Percentiles rank a stretch among this genome's conserved stretches.
Evolutionary conservation across 2,888 invertebrate species (phyloP).

Genomic region (Nemapogon koenigi): DNA sequence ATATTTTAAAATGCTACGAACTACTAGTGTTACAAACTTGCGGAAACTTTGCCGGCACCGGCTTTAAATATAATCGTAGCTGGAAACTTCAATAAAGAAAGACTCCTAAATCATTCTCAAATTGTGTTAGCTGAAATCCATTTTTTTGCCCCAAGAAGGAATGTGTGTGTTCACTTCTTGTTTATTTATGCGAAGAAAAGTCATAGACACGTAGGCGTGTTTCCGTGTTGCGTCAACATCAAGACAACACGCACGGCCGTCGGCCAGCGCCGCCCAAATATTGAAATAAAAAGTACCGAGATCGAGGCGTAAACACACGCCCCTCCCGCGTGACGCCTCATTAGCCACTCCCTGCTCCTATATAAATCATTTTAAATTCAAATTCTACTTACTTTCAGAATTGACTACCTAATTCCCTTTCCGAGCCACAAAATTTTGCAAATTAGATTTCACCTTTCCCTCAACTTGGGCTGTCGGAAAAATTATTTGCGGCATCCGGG

Average conservation of each 20-base stretch:
- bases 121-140: too few relatives aligned
- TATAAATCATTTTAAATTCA: slow-evolving; percentile 65
- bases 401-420: slow-evolving; percentile 57
- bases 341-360: slow-evolving; percentile 58
- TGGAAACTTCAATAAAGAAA: neutral
- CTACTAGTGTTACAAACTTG: slow-evolving; percentile 1
- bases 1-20: too few relatives aligned
- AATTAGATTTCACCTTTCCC: slow-evolving; percentile 54
- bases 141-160: too few relatives aligned
- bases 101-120: too few relatives aligned
- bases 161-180: too few relatives aligned
- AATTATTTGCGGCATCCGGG: slow-evolving; percentile 43
- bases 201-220: slow-evolving; percentile 30
- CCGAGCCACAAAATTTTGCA: slow-evolving; percentile 51
- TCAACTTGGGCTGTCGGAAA: slow-evolving; percentile 32
- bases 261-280: slow-evolving; percentile 35
- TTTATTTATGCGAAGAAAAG: too few relatives aligned
- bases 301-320: slow-evolving; percentile 17
- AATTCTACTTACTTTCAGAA: slow-evolving; percentile 61
- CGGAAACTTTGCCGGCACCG: neutral
- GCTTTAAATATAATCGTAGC: slow-evolving; percentile 2
- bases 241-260: slow-evolving; percentile 22
- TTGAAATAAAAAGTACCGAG: slow-evolving; percentile 33
- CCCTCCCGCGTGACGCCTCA: slow-evolving; percentile 61
- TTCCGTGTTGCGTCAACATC: slow-evolving; percentile 31